Evolutionary conservation across 2,113 vertebrate species (phyloP).

Genomic region (Sorex araneus): DNA sequence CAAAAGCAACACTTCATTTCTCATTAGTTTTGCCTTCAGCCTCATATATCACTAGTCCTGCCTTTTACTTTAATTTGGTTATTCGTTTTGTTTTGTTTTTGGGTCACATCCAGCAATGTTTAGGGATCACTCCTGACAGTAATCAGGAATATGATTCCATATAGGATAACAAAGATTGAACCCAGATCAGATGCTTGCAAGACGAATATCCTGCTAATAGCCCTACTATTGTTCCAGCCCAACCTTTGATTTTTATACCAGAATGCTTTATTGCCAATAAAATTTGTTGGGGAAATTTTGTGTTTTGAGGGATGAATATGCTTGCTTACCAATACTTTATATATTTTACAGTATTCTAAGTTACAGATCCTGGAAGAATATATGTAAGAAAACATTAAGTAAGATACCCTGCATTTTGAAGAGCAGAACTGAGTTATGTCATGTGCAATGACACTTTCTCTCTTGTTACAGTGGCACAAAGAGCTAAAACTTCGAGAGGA

Average conservation of each 20-base stretch:
- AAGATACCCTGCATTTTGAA: not conserved
- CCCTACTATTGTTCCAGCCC: too few relatives aligned
- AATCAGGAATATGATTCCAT: too few relatives aligned
- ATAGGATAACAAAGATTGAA: too few relatives aligned
- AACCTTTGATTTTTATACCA: too few relatives aligned
- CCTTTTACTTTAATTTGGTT: slow-evolving; percentile 45
- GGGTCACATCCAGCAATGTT: slow-evolving; percentile 2
- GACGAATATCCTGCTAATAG: too few relatives aligned
- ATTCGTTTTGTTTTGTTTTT: not conserved
- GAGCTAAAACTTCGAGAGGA: slow-evolving; percentile 42
- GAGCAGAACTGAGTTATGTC: not conserved
- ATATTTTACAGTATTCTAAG: not conserved
- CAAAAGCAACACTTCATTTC: not conserved
- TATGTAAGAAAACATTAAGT: not conserved
- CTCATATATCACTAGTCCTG: not conserved
- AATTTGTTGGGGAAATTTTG: not conserved
- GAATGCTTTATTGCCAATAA: not conserved
- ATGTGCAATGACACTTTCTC: slow-evolving; percentile 39
- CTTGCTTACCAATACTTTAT: not conserved
- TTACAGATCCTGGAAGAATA: not conserved
- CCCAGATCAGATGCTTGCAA: too few relatives aligned
- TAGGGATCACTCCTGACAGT: not conserved
- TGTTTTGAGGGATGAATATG: not conserved
- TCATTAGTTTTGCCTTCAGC: slow-evolving; percentile 17
- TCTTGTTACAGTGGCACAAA: slow-evolving; percentile 79